phyloP scores from a whole-genome alignment of 2,113 vertebrate genomes.

The Aix galericulata region DNA sequence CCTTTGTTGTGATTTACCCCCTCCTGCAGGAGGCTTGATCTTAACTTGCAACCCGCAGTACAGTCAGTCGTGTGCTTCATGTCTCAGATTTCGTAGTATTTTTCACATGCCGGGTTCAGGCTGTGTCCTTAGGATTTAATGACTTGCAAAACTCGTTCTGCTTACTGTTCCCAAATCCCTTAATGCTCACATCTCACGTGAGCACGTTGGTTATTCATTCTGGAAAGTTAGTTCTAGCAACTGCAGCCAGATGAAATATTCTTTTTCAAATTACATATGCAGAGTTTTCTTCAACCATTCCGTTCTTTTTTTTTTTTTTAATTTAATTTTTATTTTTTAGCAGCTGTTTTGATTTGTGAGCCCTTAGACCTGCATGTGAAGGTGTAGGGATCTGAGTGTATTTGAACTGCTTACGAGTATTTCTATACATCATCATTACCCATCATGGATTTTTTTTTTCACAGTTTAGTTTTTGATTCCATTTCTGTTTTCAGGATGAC shows the following conservation, averaged over 20 bases:
- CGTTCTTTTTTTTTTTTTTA: background rate
- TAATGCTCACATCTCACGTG: background rate
- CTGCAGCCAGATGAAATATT: background rate
- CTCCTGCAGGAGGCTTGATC: background rate
- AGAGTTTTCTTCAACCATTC: background rate
- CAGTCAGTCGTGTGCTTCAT: background rate
- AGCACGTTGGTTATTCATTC: background rate
- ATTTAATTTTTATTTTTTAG: background rate
- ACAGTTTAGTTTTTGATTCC: background rate
- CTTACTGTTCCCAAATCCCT: background rate
- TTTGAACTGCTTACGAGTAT: background rate
- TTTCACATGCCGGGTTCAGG: background rate
- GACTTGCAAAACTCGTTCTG: slow-evolving; percentile 42
- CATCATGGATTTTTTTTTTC: background rate
- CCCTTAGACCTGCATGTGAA: background rate
- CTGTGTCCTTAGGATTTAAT: slow-evolving; percentile 6
- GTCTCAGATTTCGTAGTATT: background rate
- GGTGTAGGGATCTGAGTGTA: background rate
- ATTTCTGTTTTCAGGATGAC: background rate
- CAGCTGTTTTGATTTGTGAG: background rate
- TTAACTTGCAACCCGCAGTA: background rate
- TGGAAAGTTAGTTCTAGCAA: background rate
- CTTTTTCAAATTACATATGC: background rate
- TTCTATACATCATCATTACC: background rate
- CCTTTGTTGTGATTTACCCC: background rate